Evolutionary conservation across 2,888 invertebrate genomes (phyloP).

Genomic region (Drosophila fulvimacula): DNA sequence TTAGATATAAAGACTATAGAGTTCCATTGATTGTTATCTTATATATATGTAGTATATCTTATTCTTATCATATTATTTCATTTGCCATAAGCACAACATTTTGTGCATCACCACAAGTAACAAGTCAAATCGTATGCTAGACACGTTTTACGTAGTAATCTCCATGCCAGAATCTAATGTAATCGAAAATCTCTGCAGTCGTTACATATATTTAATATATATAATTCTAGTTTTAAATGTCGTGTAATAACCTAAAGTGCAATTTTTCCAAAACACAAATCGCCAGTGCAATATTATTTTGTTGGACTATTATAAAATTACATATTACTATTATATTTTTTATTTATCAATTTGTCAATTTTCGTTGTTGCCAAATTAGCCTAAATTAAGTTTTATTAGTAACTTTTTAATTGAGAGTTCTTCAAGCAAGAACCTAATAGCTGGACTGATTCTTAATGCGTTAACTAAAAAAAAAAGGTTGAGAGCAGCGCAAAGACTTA

Average conservation of each 20-base stretch:
- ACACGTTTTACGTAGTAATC: slow-evolving; percentile 46
- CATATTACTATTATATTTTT: slow-evolving; percentile 15
- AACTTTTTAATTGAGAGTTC: slow-evolving; percentile 38
- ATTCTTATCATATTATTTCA: slow-evolving; percentile 53
- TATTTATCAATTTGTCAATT: slow-evolving; percentile 32
- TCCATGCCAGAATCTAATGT: slow-evolving; percentile 33
- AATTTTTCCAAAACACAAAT: slow-evolving; percentile 46
- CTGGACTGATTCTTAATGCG: slow-evolving; percentile 70
- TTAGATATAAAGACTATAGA: slow-evolving; percentile 8
- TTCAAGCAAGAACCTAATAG: slow-evolving; percentile 17
- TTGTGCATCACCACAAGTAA: slow-evolving; percentile 34
- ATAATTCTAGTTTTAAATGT: slow-evolving; percentile 53
- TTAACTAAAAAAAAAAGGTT: slow-evolving; percentile 37
- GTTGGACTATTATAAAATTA: slow-evolving; percentile 26
- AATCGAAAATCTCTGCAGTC: slow-evolving; percentile 43
- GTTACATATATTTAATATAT: slow-evolving; percentile 40
- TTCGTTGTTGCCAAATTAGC: slow-evolving; percentile 80
- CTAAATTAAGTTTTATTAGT: slow-evolving; percentile 70
- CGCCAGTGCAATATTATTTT: slow-evolving; percentile 59
- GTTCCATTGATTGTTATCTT: slow-evolving; percentile 68
- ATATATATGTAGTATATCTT: slow-evolving; percentile 25
- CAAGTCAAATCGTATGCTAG: slow-evolving; percentile 51
- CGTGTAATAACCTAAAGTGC: slow-evolving; percentile 66
- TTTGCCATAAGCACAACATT: slow-evolving; percentile 64
- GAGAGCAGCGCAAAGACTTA: slow-evolving; percentile 36